Conservation (phyloP, 2,797 vertebrate genomes). For the Pipistrellus nathusii region DNA sequence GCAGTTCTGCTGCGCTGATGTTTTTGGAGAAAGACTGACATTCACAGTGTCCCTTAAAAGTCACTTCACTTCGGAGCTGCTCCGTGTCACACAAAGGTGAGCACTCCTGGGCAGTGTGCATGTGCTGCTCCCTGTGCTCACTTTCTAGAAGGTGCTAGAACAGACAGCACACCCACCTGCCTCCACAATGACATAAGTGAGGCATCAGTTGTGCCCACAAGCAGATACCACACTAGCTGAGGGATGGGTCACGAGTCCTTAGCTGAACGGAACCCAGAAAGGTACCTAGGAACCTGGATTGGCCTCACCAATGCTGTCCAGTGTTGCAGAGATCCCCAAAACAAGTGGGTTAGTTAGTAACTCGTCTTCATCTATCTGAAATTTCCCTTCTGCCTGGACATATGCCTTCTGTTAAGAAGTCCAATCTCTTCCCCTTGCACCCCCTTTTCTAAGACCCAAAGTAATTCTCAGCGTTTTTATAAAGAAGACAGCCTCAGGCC, state of each 20-base stretch:
- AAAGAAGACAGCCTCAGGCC: background rate
- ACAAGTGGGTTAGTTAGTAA: background rate
- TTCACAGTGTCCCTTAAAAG: background rate
- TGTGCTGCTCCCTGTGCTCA: background rate
- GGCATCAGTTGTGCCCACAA: background rate
- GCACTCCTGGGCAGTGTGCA: background rate
- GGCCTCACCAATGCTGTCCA: background rate
- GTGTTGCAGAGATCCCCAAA: background rate
- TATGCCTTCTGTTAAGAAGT: background rate
- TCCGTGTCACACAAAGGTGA: background rate
- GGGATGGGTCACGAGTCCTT: background rate
- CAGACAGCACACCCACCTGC: background rate
- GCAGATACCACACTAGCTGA: background rate
- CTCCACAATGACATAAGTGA: background rate
- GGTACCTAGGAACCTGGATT: background rate
- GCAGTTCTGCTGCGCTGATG: background rate
- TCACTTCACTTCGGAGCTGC: background rate
- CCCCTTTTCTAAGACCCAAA: background rate
- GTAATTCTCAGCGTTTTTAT: conserved; percentile 31
- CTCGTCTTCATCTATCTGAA: background rate
- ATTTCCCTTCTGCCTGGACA: background rate
- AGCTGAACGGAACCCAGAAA: background rate
- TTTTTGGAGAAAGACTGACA: background rate
- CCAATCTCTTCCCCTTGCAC: background rate
- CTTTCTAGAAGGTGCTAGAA: background rate